Evolutionary conservation across 1,140 invertebrate species (phyloP).

Genomic region (Formica selysi): DNA sequence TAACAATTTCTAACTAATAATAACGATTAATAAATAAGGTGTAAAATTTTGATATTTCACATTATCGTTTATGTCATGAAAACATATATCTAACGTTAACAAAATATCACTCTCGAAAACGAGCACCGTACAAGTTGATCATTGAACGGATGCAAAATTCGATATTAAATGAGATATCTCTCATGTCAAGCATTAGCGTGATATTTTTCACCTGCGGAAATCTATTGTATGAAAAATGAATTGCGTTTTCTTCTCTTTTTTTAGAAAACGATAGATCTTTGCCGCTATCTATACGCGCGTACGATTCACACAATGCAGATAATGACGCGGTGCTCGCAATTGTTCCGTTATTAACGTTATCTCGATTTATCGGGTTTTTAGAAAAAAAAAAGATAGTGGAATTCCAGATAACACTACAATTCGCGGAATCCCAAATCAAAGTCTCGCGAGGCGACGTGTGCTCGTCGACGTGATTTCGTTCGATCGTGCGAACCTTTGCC

Average conservation of each 20-base stretch:
- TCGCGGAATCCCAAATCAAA: not conserved
- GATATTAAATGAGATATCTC: slow-evolving; percentile 30
- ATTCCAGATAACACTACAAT: slow-evolving; percentile 23
- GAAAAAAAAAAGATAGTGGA: not conserved
- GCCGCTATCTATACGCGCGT: not conserved
- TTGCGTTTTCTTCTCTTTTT: not conserved
- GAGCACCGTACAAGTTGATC: not conserved
- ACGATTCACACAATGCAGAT: slow-evolving; percentile 16
- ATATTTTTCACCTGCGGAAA: slow-evolving; percentile 23
- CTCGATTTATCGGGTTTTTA: slow-evolving; percentile 7
- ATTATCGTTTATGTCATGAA: slow-evolving; percentile 20
- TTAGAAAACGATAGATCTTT: slow-evolving; percentile 6
- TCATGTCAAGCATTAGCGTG: slow-evolving; percentile 21
- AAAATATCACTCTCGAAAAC: slow-evolving; percentile 38
- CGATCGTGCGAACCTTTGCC: slow-evolving; percentile 17
- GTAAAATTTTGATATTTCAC: slow-evolving; percentile 7
- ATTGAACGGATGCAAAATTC: slow-evolving; percentile 29
- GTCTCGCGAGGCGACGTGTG: not conserved
- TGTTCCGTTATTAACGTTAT: slow-evolving; percentile 38
- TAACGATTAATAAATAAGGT: slow-evolving; percentile 44
- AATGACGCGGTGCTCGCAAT: slow-evolving; percentile 3
- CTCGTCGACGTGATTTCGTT: slow-evolving; percentile 5
- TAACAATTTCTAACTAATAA: slow-evolving; percentile 15
- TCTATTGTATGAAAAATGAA: not conserved
- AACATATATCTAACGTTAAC: slow-evolving; percentile 33